Conservation (phyloP, 2,888 invertebrate genomes). For the Lepetodrilus schrolli region DNA sequence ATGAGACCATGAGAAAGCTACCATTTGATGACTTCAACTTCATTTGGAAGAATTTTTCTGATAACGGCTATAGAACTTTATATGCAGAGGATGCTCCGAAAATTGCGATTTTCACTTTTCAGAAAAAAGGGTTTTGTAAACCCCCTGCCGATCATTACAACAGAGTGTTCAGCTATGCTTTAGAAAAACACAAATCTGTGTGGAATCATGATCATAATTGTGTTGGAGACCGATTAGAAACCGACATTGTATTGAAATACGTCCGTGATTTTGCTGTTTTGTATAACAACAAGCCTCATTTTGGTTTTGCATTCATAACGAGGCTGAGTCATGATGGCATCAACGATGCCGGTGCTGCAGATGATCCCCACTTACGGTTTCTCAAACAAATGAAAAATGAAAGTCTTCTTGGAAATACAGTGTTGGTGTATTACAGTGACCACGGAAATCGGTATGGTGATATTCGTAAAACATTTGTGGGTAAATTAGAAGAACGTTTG, state of each 20-base stretch:
- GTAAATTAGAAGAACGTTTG: conserved; percentile 86
- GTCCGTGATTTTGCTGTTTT: conserved; percentile 78
- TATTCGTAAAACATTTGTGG: conserved; percentile 87
- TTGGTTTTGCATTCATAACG: conserved; percentile 89
- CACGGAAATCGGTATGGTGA: conserved; percentile 92
- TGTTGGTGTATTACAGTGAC: conserved; percentile 82
- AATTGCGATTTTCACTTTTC: conserved; percentile 88
- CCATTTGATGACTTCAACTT: conserved; percentile 79
- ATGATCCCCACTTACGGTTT: conserved; percentile 80
- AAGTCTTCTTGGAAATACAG: conserved; percentile 62
- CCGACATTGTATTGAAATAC: conserved; percentile 83
- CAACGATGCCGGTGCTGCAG: conserved; percentile 85
- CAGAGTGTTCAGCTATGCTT: conserved; percentile 83
- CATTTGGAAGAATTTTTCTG: conserved; percentile 87
- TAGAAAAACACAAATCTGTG: conserved; percentile 66
- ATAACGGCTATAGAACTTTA: conserved; percentile 84
- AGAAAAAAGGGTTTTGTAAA: conserved; percentile 83
- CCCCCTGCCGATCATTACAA: conserved; percentile 91
- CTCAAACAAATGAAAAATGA: conserved; percentile 77
- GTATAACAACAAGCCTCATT: conserved; percentile 81
- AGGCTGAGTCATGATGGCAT: conserved; percentile 89
- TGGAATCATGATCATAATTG: conserved; percentile 77
- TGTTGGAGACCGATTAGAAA: conserved; percentile 82
- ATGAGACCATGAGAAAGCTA: conserved; percentile 41
- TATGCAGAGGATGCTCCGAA: conserved; percentile 88